These are phyloP conservation scores for Andrena camellia DNA, from an alignment of 2,888 invertebrate genomes.

Conservation along the genomic window DNA sequence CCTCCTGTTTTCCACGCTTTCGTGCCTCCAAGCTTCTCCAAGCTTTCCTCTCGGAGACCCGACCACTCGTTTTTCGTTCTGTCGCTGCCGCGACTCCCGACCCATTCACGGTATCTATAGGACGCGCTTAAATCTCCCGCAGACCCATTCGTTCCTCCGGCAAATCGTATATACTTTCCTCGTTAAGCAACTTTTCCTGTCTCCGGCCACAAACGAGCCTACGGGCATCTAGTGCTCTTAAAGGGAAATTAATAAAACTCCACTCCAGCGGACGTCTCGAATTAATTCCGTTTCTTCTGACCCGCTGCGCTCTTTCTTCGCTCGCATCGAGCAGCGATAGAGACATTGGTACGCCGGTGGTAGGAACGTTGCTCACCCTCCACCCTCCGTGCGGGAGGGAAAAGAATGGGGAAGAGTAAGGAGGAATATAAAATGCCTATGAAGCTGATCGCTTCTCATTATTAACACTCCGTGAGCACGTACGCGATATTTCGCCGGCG, in stretches of 20 bases:
- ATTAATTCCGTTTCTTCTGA: background rate
- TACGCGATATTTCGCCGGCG: slow-evolving; percentile 48
- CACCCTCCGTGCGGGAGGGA: background rate
- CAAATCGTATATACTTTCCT: too few species aligned
- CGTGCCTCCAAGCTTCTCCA: slow-evolving; percentile 24
- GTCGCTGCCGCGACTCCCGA: background rate
- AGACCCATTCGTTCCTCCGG: too few species aligned
- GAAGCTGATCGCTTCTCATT: slow-evolving; percentile 57
- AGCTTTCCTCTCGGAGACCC: too few species aligned
- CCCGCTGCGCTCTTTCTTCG: background rate
- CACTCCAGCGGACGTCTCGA: background rate
- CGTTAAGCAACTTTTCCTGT: too few species aligned
- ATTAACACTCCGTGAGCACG: slow-evolving; percentile 57
- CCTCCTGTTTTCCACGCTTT: slow-evolving; percentile 35
- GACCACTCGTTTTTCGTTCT: background rate
- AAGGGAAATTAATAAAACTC: background rate
- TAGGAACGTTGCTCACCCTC: background rate
- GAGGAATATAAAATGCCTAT: slow-evolving; percentile 19
- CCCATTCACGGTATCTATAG: background rate
- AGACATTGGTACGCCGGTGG: background rate
- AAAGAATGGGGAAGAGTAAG: background rate
- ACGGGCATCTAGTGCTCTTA: background rate
- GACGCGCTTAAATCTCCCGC: too few species aligned
- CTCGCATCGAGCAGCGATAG: background rate
- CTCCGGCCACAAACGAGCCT: background rate